phyloP scores from a whole-genome alignment of 2,888 invertebrate species.

The Scaptodrosophila latifasciaeformis region DNA sequence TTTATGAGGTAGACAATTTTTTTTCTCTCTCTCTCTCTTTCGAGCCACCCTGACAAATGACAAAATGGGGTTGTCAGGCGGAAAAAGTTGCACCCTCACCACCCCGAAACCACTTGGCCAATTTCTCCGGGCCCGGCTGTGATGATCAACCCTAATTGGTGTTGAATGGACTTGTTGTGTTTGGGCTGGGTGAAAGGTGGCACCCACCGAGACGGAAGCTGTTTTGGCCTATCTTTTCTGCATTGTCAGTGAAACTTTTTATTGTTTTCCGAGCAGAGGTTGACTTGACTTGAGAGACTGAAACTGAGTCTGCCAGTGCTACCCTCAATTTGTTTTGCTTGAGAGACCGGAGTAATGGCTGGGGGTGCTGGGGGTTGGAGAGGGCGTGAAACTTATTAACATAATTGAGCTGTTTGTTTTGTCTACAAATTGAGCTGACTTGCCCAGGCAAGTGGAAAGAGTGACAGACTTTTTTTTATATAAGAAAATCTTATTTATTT shows the following conservation, averaged over 20 bases:
- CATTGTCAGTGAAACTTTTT: conserved; percentile 11
- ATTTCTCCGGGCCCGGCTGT: not conserved
- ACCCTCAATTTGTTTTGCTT: conserved; percentile 5
- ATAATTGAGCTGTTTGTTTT: conserved; percentile 68
- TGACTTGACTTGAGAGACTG: not conserved
- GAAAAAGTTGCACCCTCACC: too few relatives aligned
- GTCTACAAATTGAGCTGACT: too few relatives aligned
- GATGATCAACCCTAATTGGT: conserved; percentile 75
- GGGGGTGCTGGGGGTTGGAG: conserved; percentile 10
- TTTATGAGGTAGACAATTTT: conserved; percentile 68
- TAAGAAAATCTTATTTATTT: too few relatives aligned
- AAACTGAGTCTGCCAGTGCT: too few relatives aligned
- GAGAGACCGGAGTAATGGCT: too few relatives aligned
- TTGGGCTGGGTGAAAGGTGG: conserved; percentile 57
- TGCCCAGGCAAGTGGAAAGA: too few relatives aligned
- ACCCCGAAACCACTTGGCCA: not conserved
- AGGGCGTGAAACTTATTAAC: conserved; percentile 68
- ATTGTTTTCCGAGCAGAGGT: conserved; percentile 1
- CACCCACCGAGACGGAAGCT: conserved; percentile 40
- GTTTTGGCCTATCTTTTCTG: conserved; percentile 33
- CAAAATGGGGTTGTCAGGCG: conserved; percentile 46
- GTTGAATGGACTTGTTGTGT: conserved; percentile 73
- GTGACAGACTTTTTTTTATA: too few relatives aligned
- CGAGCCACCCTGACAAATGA: conserved; percentile 58
- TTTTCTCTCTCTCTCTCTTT: conserved; percentile 11